A percentile compares a stretch with the other conserved stretches of the same genome.
Evolutionary conservation across 2,888 invertebrate species (phyloP).

Genomic region (Dioctria linearis): DNA sequence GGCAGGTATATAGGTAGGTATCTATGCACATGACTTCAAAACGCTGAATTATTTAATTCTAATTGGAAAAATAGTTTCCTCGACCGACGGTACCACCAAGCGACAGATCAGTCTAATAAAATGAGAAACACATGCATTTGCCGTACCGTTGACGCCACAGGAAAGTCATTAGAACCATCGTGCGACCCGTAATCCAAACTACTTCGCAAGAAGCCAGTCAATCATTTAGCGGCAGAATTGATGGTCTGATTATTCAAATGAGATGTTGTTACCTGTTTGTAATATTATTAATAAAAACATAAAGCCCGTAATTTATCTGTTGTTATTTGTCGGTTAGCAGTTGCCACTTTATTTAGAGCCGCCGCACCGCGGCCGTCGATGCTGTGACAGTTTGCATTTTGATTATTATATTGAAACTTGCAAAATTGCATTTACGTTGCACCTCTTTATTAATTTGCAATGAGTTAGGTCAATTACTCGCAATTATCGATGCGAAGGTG

Average conservation of each 20-base stretch:
- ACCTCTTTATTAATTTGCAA: conserved; percentile 52
- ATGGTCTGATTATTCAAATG: conserved; percentile 59
- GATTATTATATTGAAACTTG: conserved; percentile 18
- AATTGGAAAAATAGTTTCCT: neutral
- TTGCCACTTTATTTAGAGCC: conserved; percentile 34
- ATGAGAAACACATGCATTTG: conserved; percentile 56
- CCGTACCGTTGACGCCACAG: conserved; percentile 31
- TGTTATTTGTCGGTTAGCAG: conserved; percentile 47
- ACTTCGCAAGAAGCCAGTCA: conserved; percentile 58
- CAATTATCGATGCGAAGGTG: conserved; percentile 51
- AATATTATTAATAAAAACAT: conserved; percentile 56
- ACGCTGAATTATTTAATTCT: conserved; percentile 32
- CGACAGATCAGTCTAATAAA: conserved; percentile 49
- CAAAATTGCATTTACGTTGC: conserved; percentile 16
- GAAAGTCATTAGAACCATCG: conserved; percentile 28
- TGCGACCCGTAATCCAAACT: conserved; percentile 23
- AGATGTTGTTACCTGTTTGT: conserved; percentile 57
- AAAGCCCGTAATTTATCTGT: conserved; percentile 55
- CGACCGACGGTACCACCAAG: neutral
- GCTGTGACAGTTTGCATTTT: conserved; percentile 45
- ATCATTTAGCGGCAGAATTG: conserved; percentile 59
- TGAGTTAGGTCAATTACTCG: conserved; percentile 47
- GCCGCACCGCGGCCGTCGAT: neutral
- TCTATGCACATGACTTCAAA: neutral
- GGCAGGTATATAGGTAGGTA: conserved; percentile 12